These are phyloP conservation scores for Tribolium freemani DNA, from an alignment of 2,888 invertebrate genomes.

Conservation along the genomic window DNA sequence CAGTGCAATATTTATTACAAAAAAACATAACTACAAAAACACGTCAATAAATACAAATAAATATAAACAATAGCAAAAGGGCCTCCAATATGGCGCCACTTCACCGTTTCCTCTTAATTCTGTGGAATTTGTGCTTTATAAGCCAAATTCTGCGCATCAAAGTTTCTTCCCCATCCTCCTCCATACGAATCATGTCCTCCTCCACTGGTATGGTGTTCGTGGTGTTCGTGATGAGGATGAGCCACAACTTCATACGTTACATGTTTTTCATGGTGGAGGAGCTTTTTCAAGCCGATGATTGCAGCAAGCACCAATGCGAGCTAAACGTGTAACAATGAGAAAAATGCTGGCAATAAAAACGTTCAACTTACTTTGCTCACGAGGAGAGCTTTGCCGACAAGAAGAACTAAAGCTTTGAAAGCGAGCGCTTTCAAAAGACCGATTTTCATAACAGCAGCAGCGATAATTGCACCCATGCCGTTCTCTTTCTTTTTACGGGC, in stretches of 20 bases:
- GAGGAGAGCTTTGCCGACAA: slow-evolving; percentile 88
- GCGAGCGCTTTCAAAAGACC: slow-evolving; percentile 85
- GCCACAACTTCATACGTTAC: slow-evolving; percentile 84
- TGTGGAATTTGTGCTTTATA: slow-evolving; percentile 74
- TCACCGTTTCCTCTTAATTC: slow-evolving; percentile 48
- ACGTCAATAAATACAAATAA: slow-evolving; percentile 46
- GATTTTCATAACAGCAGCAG: slow-evolving; percentile 84
- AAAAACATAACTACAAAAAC: slow-evolving; percentile 13
- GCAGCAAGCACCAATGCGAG: slow-evolving; percentile 85
- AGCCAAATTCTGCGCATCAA: slow-evolving; percentile 72
- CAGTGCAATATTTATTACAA: slow-evolving; percentile 38
- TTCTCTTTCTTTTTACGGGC: slow-evolving; percentile 69
- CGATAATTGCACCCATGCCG: slow-evolving; percentile 78
- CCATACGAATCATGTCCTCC: slow-evolving; percentile 61
- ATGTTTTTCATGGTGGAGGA: slow-evolving; percentile 81
- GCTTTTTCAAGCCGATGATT: slow-evolving; percentile 86
- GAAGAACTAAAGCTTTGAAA: slow-evolving; percentile 83
- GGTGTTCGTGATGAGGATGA: slow-evolving; percentile 77
- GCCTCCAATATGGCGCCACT: slow-evolving; percentile 64
- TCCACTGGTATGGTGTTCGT: slow-evolving; percentile 65
- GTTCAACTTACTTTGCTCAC: slow-evolving; percentile 76
- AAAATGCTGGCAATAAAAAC: neutral
- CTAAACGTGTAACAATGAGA: slow-evolving; percentile 57
- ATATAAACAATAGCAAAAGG: slow-evolving; percentile 52
- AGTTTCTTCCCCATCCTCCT: slow-evolving; percentile 73